Conservation (phyloP, 2,113 vertebrate species). For the Meleagris gallopavo region DNA sequence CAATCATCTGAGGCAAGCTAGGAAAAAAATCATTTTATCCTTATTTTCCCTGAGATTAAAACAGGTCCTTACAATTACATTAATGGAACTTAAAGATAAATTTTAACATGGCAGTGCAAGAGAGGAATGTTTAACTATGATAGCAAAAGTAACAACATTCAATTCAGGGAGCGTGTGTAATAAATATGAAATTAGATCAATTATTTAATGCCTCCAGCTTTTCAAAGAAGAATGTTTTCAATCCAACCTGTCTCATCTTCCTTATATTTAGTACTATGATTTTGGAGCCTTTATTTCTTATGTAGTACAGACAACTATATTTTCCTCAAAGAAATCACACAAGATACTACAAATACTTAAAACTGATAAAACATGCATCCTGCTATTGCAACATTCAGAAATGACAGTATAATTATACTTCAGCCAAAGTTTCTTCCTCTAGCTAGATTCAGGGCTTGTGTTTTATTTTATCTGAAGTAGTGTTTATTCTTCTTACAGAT, state of each 20-base stretch:
- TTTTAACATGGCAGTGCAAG: background rate
- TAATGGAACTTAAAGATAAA: constrained; percentile 2
- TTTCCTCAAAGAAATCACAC: background rate
- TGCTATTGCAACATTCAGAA: background rate
- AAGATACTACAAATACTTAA: background rate
- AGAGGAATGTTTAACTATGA: background rate
- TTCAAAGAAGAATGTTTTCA: background rate
- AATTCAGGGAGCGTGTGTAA: background rate
- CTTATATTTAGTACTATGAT: background rate
- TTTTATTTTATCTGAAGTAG: background rate
- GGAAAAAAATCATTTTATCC: background rate
- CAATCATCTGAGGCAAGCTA: background rate
- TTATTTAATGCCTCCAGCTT: background rate
- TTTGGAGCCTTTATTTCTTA: background rate
- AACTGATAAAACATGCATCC: background rate
- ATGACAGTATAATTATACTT: background rate
- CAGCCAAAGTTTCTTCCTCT: background rate
- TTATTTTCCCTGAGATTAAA: background rate
- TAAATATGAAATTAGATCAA: background rate
- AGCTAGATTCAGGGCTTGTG: background rate
- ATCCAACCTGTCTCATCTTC: background rate
- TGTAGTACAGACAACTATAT: fast-evolving
- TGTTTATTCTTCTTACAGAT: background rate
- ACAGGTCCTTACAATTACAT: background rate
- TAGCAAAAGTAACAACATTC: background rate